Evolutionary conservation across 2,888 invertebrate genomes (phyloP).

Genomic region (Watsonalla binaria): DNA sequence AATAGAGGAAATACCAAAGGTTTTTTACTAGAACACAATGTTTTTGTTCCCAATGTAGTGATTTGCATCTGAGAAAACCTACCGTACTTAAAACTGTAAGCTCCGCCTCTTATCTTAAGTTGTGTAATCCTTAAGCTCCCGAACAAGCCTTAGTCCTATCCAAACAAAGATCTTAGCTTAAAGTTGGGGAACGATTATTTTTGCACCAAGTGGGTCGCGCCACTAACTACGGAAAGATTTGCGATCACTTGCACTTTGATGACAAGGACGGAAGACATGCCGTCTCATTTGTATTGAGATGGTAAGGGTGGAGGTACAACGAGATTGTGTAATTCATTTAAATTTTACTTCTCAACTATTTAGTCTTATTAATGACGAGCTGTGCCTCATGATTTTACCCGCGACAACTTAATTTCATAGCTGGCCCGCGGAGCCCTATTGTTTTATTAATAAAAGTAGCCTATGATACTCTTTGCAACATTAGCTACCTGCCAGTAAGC

Average conservation of each 20-base stretch:
- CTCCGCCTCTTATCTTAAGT: not conserved
- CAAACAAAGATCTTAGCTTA: constrained; percentile 19
- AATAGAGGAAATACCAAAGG: too few relatives aligned
- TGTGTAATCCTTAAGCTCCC: not conserved
- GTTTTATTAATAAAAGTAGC: too few relatives aligned
- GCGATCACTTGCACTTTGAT: constrained; percentile 15
- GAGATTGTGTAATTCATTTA: not conserved
- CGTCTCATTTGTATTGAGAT: not conserved
- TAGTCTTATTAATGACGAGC: too few relatives aligned
- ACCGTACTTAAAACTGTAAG: too few relatives aligned
- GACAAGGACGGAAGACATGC: not conserved
- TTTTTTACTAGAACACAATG: too few relatives aligned
- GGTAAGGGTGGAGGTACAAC: not conserved
- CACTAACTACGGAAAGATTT: constrained; percentile 40
- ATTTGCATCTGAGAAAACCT: too few relatives aligned
- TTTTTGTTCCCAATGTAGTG: too few relatives aligned
- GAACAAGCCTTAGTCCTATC: constrained; percentile 1
- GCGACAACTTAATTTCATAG: too few relatives aligned
- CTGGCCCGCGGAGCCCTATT: too few relatives aligned
- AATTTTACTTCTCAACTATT: not conserved
- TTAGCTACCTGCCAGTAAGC: too few relatives aligned
- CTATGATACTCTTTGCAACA: too few relatives aligned
- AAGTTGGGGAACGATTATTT: constrained; percentile 38
- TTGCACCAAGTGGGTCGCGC: constrained; percentile 25
- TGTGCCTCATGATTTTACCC: too few relatives aligned